phyloP scores from a whole-genome alignment of 2,797 vertebrate genomes.

The Clarias laeviceps region DNA sequence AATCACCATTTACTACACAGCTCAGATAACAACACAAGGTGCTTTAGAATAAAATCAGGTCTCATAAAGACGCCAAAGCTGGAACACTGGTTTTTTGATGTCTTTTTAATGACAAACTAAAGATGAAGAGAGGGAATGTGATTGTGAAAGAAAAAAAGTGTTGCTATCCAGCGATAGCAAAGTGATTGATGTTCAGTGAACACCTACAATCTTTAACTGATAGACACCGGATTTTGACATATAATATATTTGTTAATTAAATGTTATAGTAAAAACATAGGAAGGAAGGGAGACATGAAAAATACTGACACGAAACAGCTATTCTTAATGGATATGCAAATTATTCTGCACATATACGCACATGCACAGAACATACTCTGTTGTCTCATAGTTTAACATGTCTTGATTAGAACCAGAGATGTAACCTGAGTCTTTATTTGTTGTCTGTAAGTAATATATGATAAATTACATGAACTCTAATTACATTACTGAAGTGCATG shows the following conservation, averaged over 20 bases:
- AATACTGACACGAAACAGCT: not conserved
- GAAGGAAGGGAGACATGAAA: not conserved
- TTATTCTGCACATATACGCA: not conserved
- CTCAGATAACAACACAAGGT: conserved; percentile 13
- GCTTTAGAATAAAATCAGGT: conserved; percentile 1
- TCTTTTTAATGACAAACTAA: conserved; percentile 30
- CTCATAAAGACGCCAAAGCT: not conserved
- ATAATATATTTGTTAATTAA: not conserved
- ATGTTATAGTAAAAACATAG: not conserved
- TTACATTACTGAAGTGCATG: not conserved
- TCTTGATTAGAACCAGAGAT: not conserved
- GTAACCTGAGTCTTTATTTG: not conserved
- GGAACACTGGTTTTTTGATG: conserved; percentile 4
- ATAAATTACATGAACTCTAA: not conserved
- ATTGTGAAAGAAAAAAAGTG: not conserved
- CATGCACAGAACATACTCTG: not conserved
- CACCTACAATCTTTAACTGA: not conserved
- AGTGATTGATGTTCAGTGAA: conserved; percentile 26
- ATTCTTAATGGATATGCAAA: conserved; percentile 19
- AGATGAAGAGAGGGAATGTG: not conserved
- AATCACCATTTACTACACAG: conserved; percentile 18
- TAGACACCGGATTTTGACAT: not conserved
- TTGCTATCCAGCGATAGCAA: too few relatives aligned
- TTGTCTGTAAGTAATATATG: not conserved
- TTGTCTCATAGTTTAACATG: not conserved